These are phyloP conservation scores for Deroplatys truncata DNA, from an alignment of 2,888 invertebrate genomes.

Conservation along the genomic window DNA sequence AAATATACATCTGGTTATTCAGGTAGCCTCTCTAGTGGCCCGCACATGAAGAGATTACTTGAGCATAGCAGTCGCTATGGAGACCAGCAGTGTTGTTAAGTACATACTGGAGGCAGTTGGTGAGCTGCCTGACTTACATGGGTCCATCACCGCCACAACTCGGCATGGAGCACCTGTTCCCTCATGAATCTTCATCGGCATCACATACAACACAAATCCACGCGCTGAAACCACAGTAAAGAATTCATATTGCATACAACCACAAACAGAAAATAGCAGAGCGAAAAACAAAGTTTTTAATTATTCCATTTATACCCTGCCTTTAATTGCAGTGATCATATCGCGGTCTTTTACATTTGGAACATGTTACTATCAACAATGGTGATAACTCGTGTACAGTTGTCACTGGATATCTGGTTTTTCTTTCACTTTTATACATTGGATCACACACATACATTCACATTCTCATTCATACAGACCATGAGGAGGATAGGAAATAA, in stretches of 20 bases:
- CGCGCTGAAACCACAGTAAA: conserved; percentile 42
- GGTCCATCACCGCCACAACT: conserved; percentile 46
- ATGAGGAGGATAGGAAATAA: too few species aligned
- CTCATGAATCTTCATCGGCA: conserved; percentile 58
- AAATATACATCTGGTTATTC: neutral
- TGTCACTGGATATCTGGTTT: too few species aligned
- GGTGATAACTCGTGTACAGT: too few species aligned
- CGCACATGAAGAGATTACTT: neutral
- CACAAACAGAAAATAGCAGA: too few species aligned
- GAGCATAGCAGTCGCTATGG: neutral
- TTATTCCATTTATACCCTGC: too few species aligned
- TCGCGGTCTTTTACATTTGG: too few species aligned
- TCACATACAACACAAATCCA: conserved; percentile 51
- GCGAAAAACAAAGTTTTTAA: too few species aligned
- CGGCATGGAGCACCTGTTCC: conserved; percentile 61
- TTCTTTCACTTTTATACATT: too few species aligned
- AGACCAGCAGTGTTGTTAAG: neutral
- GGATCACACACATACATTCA: too few species aligned
- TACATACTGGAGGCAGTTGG: neutral
- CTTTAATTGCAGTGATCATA: too few species aligned
- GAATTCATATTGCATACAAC: neutral
- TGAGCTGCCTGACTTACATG: neutral
- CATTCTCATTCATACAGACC: too few species aligned
- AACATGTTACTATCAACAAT: too few species aligned
- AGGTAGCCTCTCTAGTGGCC: neutral